Evolutionary conservation across 2,113 vertebrate genomes (phyloP).

Genomic region (Picathartes gymnocephalus): DNA sequence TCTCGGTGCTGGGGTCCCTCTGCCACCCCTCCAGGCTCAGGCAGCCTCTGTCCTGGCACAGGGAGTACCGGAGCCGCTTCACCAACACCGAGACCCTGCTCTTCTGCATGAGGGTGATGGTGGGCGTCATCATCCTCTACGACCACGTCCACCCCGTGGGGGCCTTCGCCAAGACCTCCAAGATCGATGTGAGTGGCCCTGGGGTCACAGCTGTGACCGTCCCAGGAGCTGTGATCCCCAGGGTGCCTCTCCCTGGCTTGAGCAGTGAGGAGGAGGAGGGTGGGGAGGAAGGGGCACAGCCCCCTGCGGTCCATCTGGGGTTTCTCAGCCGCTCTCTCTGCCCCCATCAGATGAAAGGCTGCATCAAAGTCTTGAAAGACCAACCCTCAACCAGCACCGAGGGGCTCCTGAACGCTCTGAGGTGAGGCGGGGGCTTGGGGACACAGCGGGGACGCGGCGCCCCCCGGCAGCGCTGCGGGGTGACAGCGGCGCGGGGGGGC

Average conservation of each 20-base stretch:
- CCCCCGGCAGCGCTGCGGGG: not conserved
- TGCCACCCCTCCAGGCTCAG: not conserved
- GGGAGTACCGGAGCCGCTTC: constrained; percentile 91
- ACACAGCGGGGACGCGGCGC: fast-evolving
- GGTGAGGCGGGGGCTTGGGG: constrained; percentile 40
- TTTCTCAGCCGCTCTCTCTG: not conserved
- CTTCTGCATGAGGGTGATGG: constrained; percentile 96
- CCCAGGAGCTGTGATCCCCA: fast-evolving
- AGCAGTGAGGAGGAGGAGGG: not conserved
- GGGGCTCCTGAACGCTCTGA: constrained; percentile 89
- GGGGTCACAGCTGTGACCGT: not conserved
- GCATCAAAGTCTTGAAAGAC: constrained; percentile 93
- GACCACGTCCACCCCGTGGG: constrained; percentile 93
- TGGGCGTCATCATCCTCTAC: constrained; percentile 92
- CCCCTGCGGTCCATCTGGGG: fast-evolving
- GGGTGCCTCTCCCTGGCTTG: not conserved
- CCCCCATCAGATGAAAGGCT: constrained; percentile 88
- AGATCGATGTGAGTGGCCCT: constrained; percentile 82
- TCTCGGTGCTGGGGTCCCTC: fast-evolving
- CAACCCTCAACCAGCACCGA: constrained; percentile 92
- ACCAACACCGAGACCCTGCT: constrained; percentile 92
- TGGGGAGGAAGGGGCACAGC: not conserved
- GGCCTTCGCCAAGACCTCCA: constrained; percentile 92
- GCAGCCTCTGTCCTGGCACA: not conserved
- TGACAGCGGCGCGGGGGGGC: not conserved